Evolutionary conservation across 2,113 vertebrate genomes (phyloP), one percentile per base, ranked within the genome.

Genomic region (Hiodon alosoides): DNA sequence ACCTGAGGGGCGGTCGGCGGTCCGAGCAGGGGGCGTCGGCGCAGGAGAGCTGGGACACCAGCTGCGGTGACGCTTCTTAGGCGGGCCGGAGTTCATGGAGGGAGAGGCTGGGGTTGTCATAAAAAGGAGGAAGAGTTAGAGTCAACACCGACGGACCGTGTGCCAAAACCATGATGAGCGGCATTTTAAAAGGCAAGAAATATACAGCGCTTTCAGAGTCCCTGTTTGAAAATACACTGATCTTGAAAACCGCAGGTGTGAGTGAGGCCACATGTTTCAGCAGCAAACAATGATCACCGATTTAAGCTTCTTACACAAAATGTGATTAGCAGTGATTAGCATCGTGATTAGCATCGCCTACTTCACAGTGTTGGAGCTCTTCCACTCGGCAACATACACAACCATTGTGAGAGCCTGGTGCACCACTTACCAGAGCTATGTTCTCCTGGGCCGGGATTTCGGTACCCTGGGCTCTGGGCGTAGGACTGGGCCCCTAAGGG

Each of bases 31-130:
- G 53, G 95, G 88, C 61, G 93, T 86, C 0, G 93, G 88, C 47
- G 93, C 85, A 67, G 93, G 84, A 0, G 95, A 85, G n/a, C 86
- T 91, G 62, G 95, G 94, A 80, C 94, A 94, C 97, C 97, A 99
- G 79, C 96, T 94, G 48, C 96, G 90, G 82, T 99, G 97, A 2
- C 97, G 93, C 83, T 99, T 99, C 89, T 99, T 99, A 31, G 96
- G 97, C 64, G 97, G 97, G 3, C 95, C 97, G 4, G 95, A 94
- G 87, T 85, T 91, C 90, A 98, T 92, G 50, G 92, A 87, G 67
- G 92, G 93, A 83, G 86, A 84, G 5, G 82, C 90, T 90, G 70
- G 74, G 73, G 57, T 46, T 9, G 10, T 46, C 69, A 61, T 10
- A 58, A 31, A 62, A 16, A 8, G 58, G 71, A 47, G 72, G 16